Evolutionary conservation across 2,797 vertebrate species (phyloP).

Genomic region (Dromococcyx pavoninus): DNA sequence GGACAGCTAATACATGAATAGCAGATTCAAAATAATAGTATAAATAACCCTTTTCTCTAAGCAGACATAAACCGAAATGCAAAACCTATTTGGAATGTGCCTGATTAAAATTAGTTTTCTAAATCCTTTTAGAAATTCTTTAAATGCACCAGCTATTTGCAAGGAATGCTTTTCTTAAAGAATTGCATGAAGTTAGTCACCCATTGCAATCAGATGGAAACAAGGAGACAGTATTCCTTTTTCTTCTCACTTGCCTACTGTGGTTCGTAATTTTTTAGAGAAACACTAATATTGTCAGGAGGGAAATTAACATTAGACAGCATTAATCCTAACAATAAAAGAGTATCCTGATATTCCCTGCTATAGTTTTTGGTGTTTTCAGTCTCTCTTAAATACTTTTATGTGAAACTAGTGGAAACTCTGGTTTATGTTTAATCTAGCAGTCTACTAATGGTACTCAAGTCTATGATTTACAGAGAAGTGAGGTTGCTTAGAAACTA

Average conservation of each 20-base stretch:
- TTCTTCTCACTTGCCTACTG: not conserved
- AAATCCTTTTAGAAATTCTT: conserved; percentile 20
- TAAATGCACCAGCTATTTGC: not conserved
- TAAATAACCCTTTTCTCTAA: not conserved
- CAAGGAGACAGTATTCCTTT: not conserved
- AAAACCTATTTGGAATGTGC: not conserved
- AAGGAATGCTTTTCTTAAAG: not conserved
- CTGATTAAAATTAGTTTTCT: conserved; percentile 18
- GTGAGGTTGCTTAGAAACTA: not conserved
- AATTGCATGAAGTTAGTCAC: not conserved
- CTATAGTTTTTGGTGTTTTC: not conserved
- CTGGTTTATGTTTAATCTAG: not conserved
- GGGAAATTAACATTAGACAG: not conserved
- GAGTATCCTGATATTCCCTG: not conserved
- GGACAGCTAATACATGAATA: not conserved
- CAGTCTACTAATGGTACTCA: not conserved
- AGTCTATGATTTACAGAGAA: not conserved
- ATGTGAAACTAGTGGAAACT: not conserved
- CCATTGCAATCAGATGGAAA: not conserved
- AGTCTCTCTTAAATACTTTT: not conserved
- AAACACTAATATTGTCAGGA: not conserved
- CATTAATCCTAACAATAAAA: not conserved
- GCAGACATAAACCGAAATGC: not conserved
- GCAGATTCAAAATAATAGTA: not conserved
- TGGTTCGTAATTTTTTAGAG: not conserved